phyloP scores from a whole-genome alignment of 2,888 invertebrate genomes.

The Spilosoma lubricipeda region DNA sequence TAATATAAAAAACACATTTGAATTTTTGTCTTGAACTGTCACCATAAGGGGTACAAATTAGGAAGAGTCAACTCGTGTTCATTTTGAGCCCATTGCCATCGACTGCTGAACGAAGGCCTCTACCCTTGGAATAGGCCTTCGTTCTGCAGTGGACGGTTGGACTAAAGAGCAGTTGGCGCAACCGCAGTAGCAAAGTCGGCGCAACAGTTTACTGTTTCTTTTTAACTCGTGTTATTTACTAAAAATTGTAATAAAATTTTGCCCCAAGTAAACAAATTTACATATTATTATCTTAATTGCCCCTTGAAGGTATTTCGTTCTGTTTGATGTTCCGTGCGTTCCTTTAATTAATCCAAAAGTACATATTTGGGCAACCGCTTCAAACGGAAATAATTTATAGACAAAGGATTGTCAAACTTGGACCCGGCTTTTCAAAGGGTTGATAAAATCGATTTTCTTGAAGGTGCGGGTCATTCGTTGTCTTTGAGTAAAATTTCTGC shows the following conservation, averaged over 20 bases:
- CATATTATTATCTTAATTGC: background rate
- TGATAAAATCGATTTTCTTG: constrained; percentile 19
- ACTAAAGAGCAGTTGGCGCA: too few relatives aligned
- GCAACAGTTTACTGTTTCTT: too few relatives aligned
- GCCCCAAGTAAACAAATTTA: background rate
- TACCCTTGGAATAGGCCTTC: too few relatives aligned
- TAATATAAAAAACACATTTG: too few relatives aligned
- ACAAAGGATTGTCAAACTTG: constrained; percentile 28
- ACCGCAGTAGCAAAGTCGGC: too few relatives aligned
- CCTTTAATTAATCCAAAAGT: constrained; percentile 27
- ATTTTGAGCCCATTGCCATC: too few relatives aligned
- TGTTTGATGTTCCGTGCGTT: constrained; percentile 12
- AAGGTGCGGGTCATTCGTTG: constrained; percentile 3
- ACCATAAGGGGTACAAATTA: background rate
- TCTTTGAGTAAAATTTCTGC: constrained; percentile 11
- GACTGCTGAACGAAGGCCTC: too few relatives aligned
- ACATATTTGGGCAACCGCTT: constrained; percentile 28
- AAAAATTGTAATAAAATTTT: constrained; percentile 14
- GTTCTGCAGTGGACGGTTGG: too few relatives aligned
- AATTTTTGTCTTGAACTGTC: background rate
- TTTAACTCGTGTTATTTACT: background rate
- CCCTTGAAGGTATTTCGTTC: constrained; percentile 27
- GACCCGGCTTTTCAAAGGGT: constrained; percentile 14
- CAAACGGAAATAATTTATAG: constrained; percentile 34
- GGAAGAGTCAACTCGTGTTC: background rate